A percentile compares a stretch with the other conserved stretches of the same genome.
These are phyloP conservation scores for Diadophis punctatus DNA, from an alignment of 2,113 vertebrate genomes.

Conservation along the genomic window DNA sequence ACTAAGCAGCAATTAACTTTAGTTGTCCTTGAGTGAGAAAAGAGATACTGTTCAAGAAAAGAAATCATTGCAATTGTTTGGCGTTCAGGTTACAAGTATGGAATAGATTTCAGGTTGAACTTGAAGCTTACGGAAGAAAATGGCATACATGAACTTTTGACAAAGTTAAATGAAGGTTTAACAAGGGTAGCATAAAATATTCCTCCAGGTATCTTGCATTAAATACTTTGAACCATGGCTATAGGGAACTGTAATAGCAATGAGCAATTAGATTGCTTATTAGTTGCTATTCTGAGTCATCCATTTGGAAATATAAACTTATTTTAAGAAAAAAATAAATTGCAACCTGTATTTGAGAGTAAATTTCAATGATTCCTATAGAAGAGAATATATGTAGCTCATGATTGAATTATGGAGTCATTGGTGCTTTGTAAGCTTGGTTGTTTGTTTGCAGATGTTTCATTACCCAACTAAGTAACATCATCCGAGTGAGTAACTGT, in stretches of 20 bases:
- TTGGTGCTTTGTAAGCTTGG: neutral
- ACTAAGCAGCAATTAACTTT: neutral
- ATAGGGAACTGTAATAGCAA: neutral
- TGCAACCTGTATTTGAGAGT: neutral
- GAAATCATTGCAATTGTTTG: neutral
- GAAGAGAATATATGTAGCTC: neutral
- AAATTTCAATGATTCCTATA: neutral
- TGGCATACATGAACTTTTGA: neutral
- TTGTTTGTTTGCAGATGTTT: neutral
- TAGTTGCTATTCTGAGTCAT: neutral
- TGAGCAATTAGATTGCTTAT: neutral
- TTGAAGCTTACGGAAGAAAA: neutral
- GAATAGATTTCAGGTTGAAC: neutral
- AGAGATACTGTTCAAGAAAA: neutral
- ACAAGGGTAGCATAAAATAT: accelerated
- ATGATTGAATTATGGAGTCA: neutral
- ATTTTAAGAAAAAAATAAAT: neutral
- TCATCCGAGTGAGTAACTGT: neutral
- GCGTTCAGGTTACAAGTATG: neutral
- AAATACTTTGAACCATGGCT: neutral
- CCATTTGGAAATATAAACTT: neutral
- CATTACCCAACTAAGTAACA: neutral
- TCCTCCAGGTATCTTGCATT: neutral
- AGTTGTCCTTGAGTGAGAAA: neutral
- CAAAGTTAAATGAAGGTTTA: neutral